A percentile compares a stretch with the other conserved stretches of the same genome.
phyloP scores from a whole-genome alignment of 2,113 vertebrate genomes.

The Chlorodrepanis virens region DNA sequence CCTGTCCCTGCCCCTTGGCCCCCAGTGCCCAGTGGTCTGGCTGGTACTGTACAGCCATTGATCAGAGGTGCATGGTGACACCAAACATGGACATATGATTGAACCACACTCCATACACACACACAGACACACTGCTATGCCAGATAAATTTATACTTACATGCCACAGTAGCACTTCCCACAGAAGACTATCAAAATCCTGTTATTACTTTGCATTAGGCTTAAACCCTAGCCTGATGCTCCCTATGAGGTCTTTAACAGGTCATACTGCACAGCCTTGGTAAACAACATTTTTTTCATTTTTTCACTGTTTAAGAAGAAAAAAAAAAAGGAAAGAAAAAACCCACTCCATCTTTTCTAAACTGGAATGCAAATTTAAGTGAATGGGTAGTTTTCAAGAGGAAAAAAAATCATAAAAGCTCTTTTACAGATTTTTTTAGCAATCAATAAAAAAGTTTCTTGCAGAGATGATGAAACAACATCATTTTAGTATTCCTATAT shows the following conservation, averaged over 20 bases:
- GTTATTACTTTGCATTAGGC: neutral
- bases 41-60: neutral
- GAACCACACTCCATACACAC: neutral
- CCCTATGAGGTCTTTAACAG: neutral
- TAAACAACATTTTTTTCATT: neutral
- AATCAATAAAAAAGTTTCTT: neutral
- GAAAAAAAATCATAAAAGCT: neutral
- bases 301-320: neutral
- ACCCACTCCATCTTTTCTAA: neutral
- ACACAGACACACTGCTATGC: neutral
- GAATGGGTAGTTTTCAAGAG: neutral
- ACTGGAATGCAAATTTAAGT: neutral
- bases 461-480: neutral
- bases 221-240: neutral
- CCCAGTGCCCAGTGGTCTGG: neutral
- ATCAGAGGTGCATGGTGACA: rapidly evolving
- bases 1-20: rapidly evolving
- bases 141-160: neutral
- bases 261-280: neutral
- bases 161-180: neutral
- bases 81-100: neutral
- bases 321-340: neutral
- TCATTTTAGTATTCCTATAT: neutral
- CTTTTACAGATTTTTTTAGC: neutral
- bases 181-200: neutral